These are phyloP conservation scores for Chloroceryle aenea DNA, from an alignment of 2,113 vertebrate species.

Conservation along the genomic window DNA sequence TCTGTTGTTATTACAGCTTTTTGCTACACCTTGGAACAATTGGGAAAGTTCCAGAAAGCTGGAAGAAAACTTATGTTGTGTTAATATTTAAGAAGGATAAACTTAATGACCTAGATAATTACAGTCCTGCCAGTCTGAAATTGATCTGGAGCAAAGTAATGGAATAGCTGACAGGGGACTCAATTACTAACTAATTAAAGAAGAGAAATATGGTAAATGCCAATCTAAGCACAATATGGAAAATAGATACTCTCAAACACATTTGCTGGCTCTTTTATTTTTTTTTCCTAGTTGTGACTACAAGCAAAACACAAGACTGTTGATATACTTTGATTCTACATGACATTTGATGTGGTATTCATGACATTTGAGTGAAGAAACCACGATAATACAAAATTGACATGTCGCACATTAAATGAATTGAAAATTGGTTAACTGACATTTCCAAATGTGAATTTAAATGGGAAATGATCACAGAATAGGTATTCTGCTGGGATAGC, in stretches of 20 bases:
- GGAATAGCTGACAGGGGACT: constrained; percentile 60
- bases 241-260: not conserved
- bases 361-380: constrained; percentile 38
- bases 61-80: constrained; percentile 44
- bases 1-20: not conserved
- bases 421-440: constrained; percentile 28
- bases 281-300: not conserved
- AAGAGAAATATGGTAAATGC: constrained; percentile 60
- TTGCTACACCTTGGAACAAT: not conserved
- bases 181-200: constrained; percentile 70
- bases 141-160: constrained; percentile 60
- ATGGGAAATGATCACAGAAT: not conserved
- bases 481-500: not conserved
- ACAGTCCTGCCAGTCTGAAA: constrained; percentile 61
- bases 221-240: constrained; percentile 46
- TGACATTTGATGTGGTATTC: constrained; percentile 25
- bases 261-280: constrained; percentile 16
- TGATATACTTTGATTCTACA: not conserved
- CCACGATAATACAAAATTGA: constrained; percentile 21
- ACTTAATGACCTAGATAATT: constrained; percentile 70
- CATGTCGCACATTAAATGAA: not conserved
- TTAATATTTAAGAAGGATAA: constrained; percentile 71
- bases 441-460: constrained; percentile 48
- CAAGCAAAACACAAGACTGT: constrained; percentile 11
- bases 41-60: constrained; percentile 58